Base-by-base conservation (phyloP, 2,113 vertebrate species). In the Anoura caudifer region DNA sequence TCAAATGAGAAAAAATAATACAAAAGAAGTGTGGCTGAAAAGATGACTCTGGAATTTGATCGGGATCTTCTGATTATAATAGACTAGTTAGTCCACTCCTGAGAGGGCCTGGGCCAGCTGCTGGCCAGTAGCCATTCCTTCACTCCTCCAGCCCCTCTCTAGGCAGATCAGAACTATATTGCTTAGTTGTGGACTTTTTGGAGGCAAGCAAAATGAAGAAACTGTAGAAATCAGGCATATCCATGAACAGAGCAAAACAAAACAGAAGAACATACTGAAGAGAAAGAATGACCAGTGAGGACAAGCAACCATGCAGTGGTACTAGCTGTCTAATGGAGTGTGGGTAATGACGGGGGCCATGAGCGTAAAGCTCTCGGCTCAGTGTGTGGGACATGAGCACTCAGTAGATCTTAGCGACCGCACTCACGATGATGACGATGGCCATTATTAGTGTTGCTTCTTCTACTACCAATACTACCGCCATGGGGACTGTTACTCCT, bases 1-100 rank as follows among this genome's bases (percentile, higher is more conserved):
- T 96, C 93, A 50, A 93, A 56, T 77, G 67, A 92, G 28, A 61
- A 95, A 95, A 41, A 91, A 75, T 54, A 90, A 67, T 82, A n/a
- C 9, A 38, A 85, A 95, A 94, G 14, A 84, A 83, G 4, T 47
- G 36, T 75, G 38, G 28, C 11, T 47, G 43, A n/a, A 83, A 88
- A 95, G 82, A 45, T 72, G 47, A 93, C 54, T 90, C 79, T 79
- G 38, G 90, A 38, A 93, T 89, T 65, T 90, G 72, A 67, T 24
- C 33, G 83, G 54, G 61, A 89, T 79, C 86, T 93, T 83, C 65
- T 65, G 47, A 59, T 82, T 56, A 10, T 52, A 26, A 36, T n/a
- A 69, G 41, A 52, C 38, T 72, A 12, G 6, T 65, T 41, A 70
- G 22, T 73, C 4, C 8, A 72, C n/a, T 76, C 54, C 65, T 75